Conservation (phyloP, 2,888 invertebrate species). For the Melanargia galathea region DNA sequence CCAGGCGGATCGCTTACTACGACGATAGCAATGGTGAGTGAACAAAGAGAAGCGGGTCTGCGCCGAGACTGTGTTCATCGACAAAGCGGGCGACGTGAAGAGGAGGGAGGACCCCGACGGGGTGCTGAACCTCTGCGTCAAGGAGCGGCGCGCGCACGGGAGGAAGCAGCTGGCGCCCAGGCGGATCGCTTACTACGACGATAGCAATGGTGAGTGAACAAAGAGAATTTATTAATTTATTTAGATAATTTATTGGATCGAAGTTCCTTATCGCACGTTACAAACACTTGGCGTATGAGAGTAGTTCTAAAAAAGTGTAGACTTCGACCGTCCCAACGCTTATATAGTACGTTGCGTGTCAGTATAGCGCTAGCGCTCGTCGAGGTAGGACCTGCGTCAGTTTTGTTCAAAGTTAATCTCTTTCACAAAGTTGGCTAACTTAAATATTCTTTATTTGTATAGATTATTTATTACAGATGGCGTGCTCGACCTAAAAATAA, state of each 20-base stretch:
- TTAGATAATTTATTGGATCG: no score
- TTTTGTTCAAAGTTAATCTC: no score
- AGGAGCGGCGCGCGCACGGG: conserved; percentile 67
- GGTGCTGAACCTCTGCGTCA: conserved; percentile 69
- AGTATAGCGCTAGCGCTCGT: no score
- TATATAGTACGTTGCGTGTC: no score
- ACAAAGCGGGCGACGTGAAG: conserved; percentile 47
- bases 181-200: conserved; percentile 59
- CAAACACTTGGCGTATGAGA: no score
- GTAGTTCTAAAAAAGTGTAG: no score
- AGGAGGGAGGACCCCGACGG: conserved; percentile 44
- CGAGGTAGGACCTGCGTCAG: no score
- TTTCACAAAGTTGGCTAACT: conserved; percentile 47
- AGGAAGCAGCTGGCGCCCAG: conserved; percentile 72
- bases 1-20: conserved; percentile 62
- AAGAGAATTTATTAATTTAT: no score
- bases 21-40: conserved; percentile 61
- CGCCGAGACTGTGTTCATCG: no score
- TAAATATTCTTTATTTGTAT: background rate
- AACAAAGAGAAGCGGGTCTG: no score
- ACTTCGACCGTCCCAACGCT: conserved; percentile 65
- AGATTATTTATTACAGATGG: conserved; percentile 58
- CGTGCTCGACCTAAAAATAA: conserved; percentile 71
- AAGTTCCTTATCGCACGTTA: no score
- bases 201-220: conserved; percentile 61